Evolutionary conservation across 2,113 vertebrate species (phyloP).

Genomic region (Dunckerocampus dactyliophorus): DNA sequence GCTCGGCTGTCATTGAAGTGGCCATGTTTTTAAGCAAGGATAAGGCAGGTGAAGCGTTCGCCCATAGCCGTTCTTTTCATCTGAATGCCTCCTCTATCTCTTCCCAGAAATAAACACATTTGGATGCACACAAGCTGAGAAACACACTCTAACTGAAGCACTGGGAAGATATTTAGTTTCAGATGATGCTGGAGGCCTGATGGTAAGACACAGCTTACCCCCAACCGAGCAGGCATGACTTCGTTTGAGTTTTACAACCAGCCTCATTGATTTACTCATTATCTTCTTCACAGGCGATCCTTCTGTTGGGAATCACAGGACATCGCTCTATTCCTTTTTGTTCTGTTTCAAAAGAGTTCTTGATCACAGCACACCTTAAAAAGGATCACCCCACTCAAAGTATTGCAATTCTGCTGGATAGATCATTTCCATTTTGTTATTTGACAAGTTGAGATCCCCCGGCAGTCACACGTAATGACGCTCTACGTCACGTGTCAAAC

Average conservation of each 20-base stretch:
- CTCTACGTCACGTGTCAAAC: not conserved
- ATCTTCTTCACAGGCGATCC: conserved; percentile 82
- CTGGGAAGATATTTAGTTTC: conserved; percentile 21
- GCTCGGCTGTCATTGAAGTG: conserved; percentile 19
- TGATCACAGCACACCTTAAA: conserved; percentile 6
- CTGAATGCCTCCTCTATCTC: conserved; percentile 8
- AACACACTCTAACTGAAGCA: conserved; percentile 10
- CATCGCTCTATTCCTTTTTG: conserved; percentile 26
- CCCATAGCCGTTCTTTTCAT: conserved; percentile 5
- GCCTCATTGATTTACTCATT: conserved; percentile 91
- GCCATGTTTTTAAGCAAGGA: conserved; percentile 16
- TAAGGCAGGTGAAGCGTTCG: conserved; percentile 19
- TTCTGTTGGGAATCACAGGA: conserved; percentile 72
- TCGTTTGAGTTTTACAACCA: conserved; percentile 89
- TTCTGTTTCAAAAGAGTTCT: conserved; percentile 20
- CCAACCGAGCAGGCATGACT: conserved; percentile 87
- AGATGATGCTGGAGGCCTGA: conserved; percentile 68
- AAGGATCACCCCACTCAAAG: not conserved
- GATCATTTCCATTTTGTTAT: conserved; percentile 3
- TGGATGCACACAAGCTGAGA: conserved; percentile 22
- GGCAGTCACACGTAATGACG: not conserved
- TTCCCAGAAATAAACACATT: conserved; percentile 12
- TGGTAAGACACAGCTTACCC: conserved; percentile 85
- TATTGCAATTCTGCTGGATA: not conserved
- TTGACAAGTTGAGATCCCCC: not conserved